phyloP scores from a whole-genome alignment of 1,140 invertebrate species.

The Plectrocnemia conspersa region DNA sequence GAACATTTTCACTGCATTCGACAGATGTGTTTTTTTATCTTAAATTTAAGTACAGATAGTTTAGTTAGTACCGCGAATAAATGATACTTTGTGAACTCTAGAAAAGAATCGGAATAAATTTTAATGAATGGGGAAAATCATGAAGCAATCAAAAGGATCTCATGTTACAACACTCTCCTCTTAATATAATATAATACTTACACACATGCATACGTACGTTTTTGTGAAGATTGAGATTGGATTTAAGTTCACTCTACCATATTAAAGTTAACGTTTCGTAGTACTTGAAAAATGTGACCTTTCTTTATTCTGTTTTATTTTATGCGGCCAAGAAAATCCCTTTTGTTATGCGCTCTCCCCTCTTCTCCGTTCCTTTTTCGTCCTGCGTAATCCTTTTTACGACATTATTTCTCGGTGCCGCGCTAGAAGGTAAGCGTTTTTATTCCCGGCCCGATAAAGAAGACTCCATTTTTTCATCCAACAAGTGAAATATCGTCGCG shows the following conservation, averaged over 20 bases:
- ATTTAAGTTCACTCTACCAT: constrained; percentile 13
- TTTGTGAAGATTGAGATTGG: constrained; percentile 7
- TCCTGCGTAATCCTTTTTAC: constrained; percentile 3
- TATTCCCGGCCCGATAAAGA: background rate
- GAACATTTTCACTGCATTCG: too few species aligned
- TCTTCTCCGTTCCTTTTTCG: background rate
- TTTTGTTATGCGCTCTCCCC: background rate
- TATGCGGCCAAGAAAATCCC: constrained; percentile 8
- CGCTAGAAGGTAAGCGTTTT: constrained; percentile 1
- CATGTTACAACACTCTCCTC: too few species aligned
- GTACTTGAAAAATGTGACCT: background rate
- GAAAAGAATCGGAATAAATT: too few species aligned
- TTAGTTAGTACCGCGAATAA: too few species aligned
- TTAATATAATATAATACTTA: too few species aligned
- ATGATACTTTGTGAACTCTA: too few species aligned
- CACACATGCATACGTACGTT: constrained; percentile 9
- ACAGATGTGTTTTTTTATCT: too few species aligned
- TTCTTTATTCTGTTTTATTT: constrained; percentile 17
- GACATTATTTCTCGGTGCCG: background rate
- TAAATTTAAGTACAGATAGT: too few species aligned
- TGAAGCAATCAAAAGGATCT: too few species aligned
- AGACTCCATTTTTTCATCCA: too few species aligned
- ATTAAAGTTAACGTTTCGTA: constrained; percentile 11
- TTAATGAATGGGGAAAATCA: too few species aligned
- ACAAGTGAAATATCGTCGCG: too few species aligned